Conservation (phyloP, 2,113 vertebrate species). For the Parotia lawesii region DNA sequence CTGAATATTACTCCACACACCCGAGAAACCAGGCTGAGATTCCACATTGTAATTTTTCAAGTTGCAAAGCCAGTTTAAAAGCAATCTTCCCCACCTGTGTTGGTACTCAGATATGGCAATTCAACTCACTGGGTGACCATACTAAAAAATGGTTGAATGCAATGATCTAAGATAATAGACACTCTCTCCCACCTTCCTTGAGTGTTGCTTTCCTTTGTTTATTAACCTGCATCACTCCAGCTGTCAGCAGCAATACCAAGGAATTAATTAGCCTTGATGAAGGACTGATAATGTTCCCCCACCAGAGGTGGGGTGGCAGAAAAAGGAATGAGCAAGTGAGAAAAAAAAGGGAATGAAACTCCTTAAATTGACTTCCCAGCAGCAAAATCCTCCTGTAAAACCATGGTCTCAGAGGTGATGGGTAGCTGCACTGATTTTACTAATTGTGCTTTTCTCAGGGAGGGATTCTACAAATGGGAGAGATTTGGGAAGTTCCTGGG, state of each 20-base stretch:
- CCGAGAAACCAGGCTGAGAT: constrained; percentile 21
- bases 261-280: not conserved
- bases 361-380: not conserved
- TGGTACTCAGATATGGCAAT: constrained; percentile 13
- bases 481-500: not conserved
- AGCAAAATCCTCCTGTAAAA: not conserved
- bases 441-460: not conserved
- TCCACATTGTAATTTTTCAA: not conserved
- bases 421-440: not conserved
- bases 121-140: not conserved
- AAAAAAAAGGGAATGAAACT: not conserved
- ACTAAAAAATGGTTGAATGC: not conserved
- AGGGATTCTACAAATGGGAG: not conserved
- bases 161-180: constrained; percentile 11
- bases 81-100: not conserved
- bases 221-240: not conserved
- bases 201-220: not conserved
- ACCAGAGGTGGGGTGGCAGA: not conserved
- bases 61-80: constrained; percentile 43
- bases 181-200: not conserved
- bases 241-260: not conserved
- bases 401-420: not conserved
- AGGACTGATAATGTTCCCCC: not conserved
- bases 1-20: constrained; percentile 4
- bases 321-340: constrained; percentile 8